Base-by-base conservation (phyloP, 2,888 invertebrate genomes). In the Fragum sueziense region DNA sequence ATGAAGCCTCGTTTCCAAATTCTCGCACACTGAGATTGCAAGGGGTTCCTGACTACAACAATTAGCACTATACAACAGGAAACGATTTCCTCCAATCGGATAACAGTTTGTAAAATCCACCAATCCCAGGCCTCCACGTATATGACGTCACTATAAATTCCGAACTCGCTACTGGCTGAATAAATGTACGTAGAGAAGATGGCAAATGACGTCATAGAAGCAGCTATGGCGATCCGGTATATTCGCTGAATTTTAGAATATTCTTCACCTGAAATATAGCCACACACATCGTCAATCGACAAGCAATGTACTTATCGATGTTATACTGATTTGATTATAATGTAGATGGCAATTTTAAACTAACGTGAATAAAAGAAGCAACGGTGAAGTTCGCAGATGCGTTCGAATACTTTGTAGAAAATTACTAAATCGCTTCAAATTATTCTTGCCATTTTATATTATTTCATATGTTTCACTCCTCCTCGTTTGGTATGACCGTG, bases 121-220 rank as follows among this genome's bases (percentile, higher is more conserved):
- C 87, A 89, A 41, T 86, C 76, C 89, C 89, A 89, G 0, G 88
- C 74, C n/a, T 85, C 84, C 0, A 88, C 86, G 59, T 74, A 82
- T 22, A 1, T 74, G 67, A 79, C 80, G 57, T 76, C 73, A 79
- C 86, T 87, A 79, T 85, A 86, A 0, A 88, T 79, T 9, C 88
- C 88, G 70, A 88, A 87, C 27, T 86, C 85, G 27, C 86, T 82
- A 29, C 79, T 75, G 31, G 85, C 76, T 2, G 84, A 78, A 77
- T 88, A 88, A 22, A 87, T 73, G 69, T 88, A 80, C 2, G 87
- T 86, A 25, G 77, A 72, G 6, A 76, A 71, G 22, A 88, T 84
- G 14, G 84, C 47, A 20, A 85, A 52, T 9, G 88, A 80, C 17
- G 81, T 78, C n/a, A 72, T 65, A 2, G 86, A 77, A 17, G 84